Evolutionary conservation across 2,797 vertebrate genomes (phyloP).

Genomic region (Crocodylus rhombifer): DNA sequence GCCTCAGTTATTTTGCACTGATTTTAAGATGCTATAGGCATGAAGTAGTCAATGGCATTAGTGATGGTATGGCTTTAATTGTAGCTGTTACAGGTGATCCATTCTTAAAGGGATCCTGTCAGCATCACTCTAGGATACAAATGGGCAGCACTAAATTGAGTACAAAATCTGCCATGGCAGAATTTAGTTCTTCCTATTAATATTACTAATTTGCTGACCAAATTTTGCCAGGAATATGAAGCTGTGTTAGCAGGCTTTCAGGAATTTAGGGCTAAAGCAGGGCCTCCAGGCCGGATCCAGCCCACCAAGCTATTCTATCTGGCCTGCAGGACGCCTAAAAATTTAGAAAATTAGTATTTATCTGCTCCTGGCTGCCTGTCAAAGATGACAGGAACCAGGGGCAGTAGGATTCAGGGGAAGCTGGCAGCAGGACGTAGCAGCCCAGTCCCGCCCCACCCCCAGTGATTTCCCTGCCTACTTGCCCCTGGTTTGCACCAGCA

Average conservation of each 20-base stretch:
- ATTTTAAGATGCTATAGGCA: constrained; percentile 36
- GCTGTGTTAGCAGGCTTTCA: background rate
- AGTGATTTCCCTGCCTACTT: too few species aligned
- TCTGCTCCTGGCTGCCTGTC: too few species aligned
- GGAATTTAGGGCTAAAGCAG: too few species aligned
- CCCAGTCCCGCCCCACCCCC: too few species aligned
- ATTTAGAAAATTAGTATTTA: too few species aligned
- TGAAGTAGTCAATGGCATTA: constrained; percentile 22
- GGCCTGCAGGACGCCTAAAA: too few species aligned
- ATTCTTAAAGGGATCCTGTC: constrained; percentile 30
- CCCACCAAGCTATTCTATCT: too few species aligned
- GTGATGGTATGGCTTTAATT: constrained; percentile 1
- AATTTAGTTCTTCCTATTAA: constrained; percentile 21
- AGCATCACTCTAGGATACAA: background rate
- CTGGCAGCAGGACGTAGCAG: too few species aligned
- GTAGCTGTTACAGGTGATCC: constrained; percentile 1
- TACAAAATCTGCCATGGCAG: background rate
- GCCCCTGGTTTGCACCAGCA: too few species aligned
- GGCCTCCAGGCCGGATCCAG: too few species aligned
- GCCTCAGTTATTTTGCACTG: constrained; percentile 53
- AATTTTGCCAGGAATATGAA: background rate
- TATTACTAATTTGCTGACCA: background rate
- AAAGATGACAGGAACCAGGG: too few species aligned
- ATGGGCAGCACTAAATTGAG: background rate
- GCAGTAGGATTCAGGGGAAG: too few species aligned